Evolutionary conservation across 92 coral and sea anemone genomes (phyloP).

Genomic region (Actinostola sp.): DNA sequence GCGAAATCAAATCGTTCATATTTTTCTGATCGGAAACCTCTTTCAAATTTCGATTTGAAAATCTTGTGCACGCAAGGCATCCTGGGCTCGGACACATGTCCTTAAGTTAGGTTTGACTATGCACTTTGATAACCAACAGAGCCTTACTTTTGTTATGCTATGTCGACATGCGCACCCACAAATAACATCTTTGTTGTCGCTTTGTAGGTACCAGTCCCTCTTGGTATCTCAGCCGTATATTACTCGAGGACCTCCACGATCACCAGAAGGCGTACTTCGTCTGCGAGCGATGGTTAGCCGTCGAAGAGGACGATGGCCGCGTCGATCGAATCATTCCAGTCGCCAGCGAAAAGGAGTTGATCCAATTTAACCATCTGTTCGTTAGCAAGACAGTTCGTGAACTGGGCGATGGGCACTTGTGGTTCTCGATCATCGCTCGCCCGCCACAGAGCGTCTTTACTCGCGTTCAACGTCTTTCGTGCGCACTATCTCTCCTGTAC

Average conservation of each 20-base stretch:
- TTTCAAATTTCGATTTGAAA: no score
- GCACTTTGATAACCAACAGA: no score
- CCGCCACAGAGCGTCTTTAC: constrained; percentile 94
- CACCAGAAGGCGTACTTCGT: constrained; percentile 75
- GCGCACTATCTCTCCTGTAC: constrained; percentile 83
- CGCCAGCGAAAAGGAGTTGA: constrained; percentile 80
- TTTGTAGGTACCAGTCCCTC: constrained; percentile 74
- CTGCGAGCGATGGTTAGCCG: constrained; percentile 97
- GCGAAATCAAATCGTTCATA: no score
- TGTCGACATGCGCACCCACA: no score
- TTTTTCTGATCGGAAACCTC: no score
- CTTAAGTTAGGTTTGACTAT: no score
- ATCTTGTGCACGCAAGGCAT: no score
- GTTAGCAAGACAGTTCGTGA: constrained; percentile 84
- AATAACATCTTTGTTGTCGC: background rate
- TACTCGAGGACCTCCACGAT: constrained; percentile 74
- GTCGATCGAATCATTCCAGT: constrained; percentile 83
- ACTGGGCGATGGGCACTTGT: constrained; percentile 93
- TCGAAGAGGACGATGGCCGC: constrained; percentile 90
- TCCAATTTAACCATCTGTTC: constrained; percentile 84
- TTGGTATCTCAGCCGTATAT: constrained; percentile 94
- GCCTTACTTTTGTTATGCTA: no score
- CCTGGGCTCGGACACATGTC: no score
- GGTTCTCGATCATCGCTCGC: constrained; percentile 93
- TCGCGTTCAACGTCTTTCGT: constrained; percentile 89